phyloP scores from a whole-genome alignment of 1,140 invertebrate genomes.

The Leptinotarsa defecta region DNA sequence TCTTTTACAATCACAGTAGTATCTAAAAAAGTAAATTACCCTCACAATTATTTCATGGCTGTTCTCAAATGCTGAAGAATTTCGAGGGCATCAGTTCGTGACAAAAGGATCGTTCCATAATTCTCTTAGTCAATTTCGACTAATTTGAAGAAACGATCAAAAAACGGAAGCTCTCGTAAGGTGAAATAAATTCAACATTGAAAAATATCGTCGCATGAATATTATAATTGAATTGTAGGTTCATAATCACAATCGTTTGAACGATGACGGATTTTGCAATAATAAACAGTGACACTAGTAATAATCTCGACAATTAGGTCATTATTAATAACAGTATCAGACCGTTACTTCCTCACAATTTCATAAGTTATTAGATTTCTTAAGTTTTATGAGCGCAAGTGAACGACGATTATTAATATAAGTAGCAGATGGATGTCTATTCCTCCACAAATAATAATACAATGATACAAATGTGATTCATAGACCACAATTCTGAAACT shows the following conservation, averaged over 20 bases:
- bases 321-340: slow-evolving; percentile 7
- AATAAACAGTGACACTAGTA: neutral
- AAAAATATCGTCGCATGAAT: neutral
- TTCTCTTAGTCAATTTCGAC: neutral
- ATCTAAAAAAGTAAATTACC: too few relatives aligned
- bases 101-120: neutral
- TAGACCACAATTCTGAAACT: too few relatives aligned
- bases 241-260: neutral
- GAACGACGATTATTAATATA: too few relatives aligned
- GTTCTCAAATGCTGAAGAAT: neutral
- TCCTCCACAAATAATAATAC: too few relatives aligned
- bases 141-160: neutral
- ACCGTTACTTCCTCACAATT: neutral
- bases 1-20: too few relatives aligned
- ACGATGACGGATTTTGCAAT: neutral
- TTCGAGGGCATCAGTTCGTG: neutral
- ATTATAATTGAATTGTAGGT: neutral
- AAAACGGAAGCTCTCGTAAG: slow-evolving; percentile 1
- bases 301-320: slow-evolving; percentile 3
- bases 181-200: neutral
- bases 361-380: neutral
- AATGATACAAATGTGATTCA: too few relatives aligned
- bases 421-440: too few relatives aligned
- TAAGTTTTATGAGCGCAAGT: neutral
- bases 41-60: too few relatives aligned